A percentile compares a stretch with the other conserved stretches of the same genome.
phyloP scores from a whole-genome alignment of 2,797 vertebrate species.

The Allobates femoralis region DNA sequence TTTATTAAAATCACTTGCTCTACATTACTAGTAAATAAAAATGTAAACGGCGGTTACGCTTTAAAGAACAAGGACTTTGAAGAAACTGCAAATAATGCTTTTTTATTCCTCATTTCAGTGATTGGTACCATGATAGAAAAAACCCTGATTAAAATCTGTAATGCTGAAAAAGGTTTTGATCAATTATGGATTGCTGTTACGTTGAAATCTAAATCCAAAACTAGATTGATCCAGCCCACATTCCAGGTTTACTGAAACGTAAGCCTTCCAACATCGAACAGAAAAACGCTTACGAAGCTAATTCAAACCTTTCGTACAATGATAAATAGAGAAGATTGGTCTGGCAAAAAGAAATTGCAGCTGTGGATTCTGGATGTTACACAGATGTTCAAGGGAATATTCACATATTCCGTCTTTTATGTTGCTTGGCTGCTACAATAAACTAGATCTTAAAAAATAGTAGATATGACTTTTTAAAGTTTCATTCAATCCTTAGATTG shows the following conservation, averaged over 20 bases:
- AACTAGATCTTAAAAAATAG: background rate
- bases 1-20: too few relatives aligned
- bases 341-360: slow-evolving; percentile 26
- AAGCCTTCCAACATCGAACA: slow-evolving; percentile 6
- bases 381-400: background rate
- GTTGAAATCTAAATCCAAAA: background rate
- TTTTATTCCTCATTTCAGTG: background rate
- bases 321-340: slow-evolving; percentile 2
- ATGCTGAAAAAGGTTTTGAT: background rate
- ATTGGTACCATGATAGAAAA: background rate
- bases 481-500: too few relatives aligned
- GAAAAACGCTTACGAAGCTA: slow-evolving; percentile 21
- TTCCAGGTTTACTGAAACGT: slow-evolving; percentile 21
- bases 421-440: background rate
- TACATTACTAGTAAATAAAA: too few relatives aligned
- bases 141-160: slow-evolving; percentile 4
- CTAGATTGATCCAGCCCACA: slow-evolving; percentile 3
- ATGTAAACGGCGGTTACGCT: too few relatives aligned
- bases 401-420: background rate
- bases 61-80: too few relatives aligned
- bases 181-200: background rate
- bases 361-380: background rate
- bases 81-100: background rate
- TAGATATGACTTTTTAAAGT: background rate
- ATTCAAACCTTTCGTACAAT: slow-evolving; percentile 25